Evolutionary conservation across 2,113 vertebrate species (phyloP).

Genomic region (Callaeas wilsoni): DNA sequence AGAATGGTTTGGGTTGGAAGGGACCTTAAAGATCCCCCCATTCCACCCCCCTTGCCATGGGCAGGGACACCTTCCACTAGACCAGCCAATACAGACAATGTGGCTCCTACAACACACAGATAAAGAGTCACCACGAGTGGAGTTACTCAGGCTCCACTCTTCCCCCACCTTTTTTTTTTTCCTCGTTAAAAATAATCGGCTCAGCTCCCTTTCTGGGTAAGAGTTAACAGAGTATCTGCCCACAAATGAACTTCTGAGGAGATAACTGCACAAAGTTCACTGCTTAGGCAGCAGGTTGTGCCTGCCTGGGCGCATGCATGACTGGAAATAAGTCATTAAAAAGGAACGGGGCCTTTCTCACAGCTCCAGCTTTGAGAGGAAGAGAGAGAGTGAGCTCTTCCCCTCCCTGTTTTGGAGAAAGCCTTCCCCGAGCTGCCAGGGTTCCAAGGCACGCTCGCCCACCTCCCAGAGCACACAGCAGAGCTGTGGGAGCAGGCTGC

Average conservation of each 20-base stretch:
- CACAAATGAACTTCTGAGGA: not conserved
- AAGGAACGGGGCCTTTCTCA: not conserved
- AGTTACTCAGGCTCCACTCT: not conserved
- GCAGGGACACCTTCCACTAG: not conserved
- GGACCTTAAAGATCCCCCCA: not conserved
- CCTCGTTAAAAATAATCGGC: not conserved
- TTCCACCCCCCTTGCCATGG: not conserved
- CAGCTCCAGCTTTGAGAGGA: not conserved
- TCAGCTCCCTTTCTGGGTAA: not conserved
- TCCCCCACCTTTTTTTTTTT: no score
- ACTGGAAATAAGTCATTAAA: not conserved
- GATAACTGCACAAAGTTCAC: not conserved
- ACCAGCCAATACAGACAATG: not conserved
- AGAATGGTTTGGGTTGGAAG: not conserved
- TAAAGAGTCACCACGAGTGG: not conserved
- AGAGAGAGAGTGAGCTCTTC: not conserved
- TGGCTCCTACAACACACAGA: not conserved
- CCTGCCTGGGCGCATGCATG: not conserved
- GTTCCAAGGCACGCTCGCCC: not conserved
- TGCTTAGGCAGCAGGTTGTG: constrained; percentile 25
- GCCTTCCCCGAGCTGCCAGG: not conserved
- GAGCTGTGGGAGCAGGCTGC: not conserved
- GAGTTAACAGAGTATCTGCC: not conserved
- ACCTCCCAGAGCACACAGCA: not conserved
- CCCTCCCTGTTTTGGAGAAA: not conserved